Percentiles rank a stretch among this genome's conserved stretches.
Evolutionary conservation across 2,797 vertebrate genomes (phyloP).

Genomic region (Halcyon leucocephala): DNA sequence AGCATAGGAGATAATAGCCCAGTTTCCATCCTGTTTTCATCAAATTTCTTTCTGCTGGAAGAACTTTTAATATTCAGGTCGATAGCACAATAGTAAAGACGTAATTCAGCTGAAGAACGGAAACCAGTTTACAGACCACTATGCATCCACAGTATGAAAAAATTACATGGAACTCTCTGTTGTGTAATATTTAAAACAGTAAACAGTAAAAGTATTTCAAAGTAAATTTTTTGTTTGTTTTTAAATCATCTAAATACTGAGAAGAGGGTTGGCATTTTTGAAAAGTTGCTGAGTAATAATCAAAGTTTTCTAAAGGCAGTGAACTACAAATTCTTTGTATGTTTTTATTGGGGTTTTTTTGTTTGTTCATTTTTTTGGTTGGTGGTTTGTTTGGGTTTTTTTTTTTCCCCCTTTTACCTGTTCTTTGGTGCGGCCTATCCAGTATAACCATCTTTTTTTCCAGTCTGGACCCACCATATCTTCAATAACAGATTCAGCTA

Average conservation of each 20-base stretch:
- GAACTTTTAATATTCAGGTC: neutral
- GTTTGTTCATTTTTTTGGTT: neutral
- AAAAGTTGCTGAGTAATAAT: neutral
- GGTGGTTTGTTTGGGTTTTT: too few relatives aligned
- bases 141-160: neutral
- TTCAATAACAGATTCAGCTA: conserved; percentile 93
- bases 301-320: neutral
- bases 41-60: neutral
- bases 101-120: neutral
- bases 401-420: conserved; percentile 81
- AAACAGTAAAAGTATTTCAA: neutral
- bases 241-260: neutral
- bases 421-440: conserved; percentile 91
- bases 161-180: neutral
- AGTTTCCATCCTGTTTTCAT: neutral
- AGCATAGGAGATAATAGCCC: neutral
- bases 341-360: too few relatives aligned
- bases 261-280: neutral
- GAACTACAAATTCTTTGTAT: neutral
- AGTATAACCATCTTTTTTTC: conserved; percentile 93
- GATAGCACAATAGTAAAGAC: neutral
- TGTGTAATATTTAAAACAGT: neutral
- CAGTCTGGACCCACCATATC: conserved; percentile 98
- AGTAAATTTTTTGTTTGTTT: neutral
- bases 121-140: neutral